These are phyloP conservation scores for Phyllopteryx taeniolatus DNA, from an alignment of 2,113 vertebrate genomes.

Conservation along the genomic window DNA sequence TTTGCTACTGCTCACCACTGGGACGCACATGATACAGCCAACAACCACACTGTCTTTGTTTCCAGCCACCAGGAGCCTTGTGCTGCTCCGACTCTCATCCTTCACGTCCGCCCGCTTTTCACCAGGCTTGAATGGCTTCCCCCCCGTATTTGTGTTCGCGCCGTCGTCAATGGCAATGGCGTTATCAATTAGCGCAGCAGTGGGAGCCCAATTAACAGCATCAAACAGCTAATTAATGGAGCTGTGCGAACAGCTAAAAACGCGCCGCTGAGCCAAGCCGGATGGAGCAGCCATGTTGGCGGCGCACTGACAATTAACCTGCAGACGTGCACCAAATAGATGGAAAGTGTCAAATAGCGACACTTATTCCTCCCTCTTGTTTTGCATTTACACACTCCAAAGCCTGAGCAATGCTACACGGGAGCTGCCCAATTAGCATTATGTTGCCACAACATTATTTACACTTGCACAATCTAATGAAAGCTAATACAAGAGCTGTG, in stretches of 20 bases:
- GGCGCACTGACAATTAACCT: slow-evolving; percentile 2
- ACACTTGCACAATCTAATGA: not conserved
- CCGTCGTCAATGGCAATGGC: slow-evolving; percentile 74
- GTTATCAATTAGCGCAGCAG: slow-evolving; percentile 81
- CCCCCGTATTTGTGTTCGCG: slow-evolving; percentile 64
- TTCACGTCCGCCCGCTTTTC: slow-evolving; percentile 44
- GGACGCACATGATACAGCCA: not conserved
- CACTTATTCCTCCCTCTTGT: not conserved
- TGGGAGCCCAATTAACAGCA: slow-evolving; percentile 82
- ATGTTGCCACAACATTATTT: not conserved
- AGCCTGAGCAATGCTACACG: not conserved
- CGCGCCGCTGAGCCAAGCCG: slow-evolving; percentile 53
- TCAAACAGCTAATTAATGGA: slow-evolving; percentile 83
- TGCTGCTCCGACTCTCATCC: slow-evolving; percentile 33
- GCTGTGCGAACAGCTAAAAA: slow-evolving; percentile 70
- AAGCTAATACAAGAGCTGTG: too few species aligned
- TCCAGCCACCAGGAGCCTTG: slow-evolving; percentile 15
- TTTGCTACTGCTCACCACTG: not conserved
- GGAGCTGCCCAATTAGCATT: not conserved
- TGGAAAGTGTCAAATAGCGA: not conserved
- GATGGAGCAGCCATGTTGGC: slow-evolving; percentile 38
- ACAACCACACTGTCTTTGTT: slow-evolving; percentile 23
- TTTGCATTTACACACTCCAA: not conserved
- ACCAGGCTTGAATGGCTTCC: slow-evolving; percentile 55
- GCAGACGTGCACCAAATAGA: not conserved